A percentile compares a stretch with the other conserved stretches of the same genome.
Conservation (phyloP, 2,888 invertebrate genomes). For the Cylloceria caligata region DNA sequence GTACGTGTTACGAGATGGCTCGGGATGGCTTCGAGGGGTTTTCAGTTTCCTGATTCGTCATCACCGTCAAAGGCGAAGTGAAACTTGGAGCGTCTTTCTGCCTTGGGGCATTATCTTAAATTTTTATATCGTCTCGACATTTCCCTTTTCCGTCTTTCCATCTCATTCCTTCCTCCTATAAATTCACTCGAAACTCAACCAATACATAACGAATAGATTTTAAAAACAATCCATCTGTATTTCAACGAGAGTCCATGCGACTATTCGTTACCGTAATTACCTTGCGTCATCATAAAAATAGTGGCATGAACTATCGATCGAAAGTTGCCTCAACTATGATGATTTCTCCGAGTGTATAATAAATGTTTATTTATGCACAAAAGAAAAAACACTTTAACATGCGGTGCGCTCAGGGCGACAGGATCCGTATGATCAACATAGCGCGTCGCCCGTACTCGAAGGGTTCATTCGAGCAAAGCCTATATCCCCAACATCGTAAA, state of each 20-base stretch:
- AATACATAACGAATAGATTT: too few species aligned
- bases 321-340: background rate
- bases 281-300: too few species aligned
- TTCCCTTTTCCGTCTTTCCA: conserved; percentile 54
- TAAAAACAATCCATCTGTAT: too few species aligned
- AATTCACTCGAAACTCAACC: background rate
- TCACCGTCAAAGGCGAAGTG: conserved; percentile 27
- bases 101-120: background rate
- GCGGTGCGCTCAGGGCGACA: too few species aligned
- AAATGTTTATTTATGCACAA: background rate
- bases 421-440: too few species aligned
- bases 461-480: too few species aligned
- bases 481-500: too few species aligned
- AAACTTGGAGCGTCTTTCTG: conserved; percentile 31
- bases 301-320: too few species aligned
- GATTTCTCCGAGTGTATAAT: background rate
- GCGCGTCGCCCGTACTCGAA: too few species aligned
- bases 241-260: too few species aligned
- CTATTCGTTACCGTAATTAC: too few species aligned
- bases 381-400: too few species aligned
- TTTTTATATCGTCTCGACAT: background rate
- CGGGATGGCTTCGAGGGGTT: conserved; percentile 1
- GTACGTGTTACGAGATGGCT: conserved; percentile 27
- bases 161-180: conserved; percentile 87
- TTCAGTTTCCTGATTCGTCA: conserved; percentile 15